Percentiles rank a stretch among this genome's conserved stretches.
phyloP scores from a whole-genome alignment of 2,113 vertebrate genomes.

The Toxotes chatareus region DNA sequence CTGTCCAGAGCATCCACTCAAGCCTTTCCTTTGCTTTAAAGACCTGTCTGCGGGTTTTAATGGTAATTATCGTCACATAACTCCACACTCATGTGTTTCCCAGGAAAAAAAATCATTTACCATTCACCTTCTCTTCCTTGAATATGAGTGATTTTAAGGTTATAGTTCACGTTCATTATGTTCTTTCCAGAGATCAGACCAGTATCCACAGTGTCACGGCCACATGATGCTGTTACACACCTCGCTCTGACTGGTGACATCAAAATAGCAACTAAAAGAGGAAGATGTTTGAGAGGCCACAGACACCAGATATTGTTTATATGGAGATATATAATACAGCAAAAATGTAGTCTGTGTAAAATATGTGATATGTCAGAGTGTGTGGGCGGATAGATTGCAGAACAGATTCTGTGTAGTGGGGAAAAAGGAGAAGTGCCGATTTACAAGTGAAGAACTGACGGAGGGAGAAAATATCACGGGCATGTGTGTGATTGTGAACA shows the following conservation, averaged over 20 bases:
- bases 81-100: not conserved
- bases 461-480: conserved; percentile 18
- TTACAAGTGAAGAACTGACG: not conserved
- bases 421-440: not conserved
- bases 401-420: not conserved
- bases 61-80: not conserved
- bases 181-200: conserved; percentile 28
- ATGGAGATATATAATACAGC: not conserved
- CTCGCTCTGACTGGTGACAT: conserved; percentile 9
- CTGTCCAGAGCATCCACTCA: not conserved
- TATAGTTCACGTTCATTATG: conserved; percentile 45
- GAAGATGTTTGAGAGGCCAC: not conserved
- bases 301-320: conserved; percentile 4
- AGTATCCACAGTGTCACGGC: conserved; percentile 54
- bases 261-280: not conserved
- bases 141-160: not conserved
- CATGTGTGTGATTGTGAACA: conserved; percentile 44
- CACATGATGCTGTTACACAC: conserved; percentile 52
- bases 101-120: not conserved
- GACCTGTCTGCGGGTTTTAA: not conserved
- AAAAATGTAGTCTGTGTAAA: conserved; percentile 14
- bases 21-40: not conserved
- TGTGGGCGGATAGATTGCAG: conserved; percentile 8
- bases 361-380: conserved; percentile 3
- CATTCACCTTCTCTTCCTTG: too few relatives aligned